Evolutionary conservation across 2,888 invertebrate genomes (phyloP).

Genomic region (Julus scanicus): DNA sequence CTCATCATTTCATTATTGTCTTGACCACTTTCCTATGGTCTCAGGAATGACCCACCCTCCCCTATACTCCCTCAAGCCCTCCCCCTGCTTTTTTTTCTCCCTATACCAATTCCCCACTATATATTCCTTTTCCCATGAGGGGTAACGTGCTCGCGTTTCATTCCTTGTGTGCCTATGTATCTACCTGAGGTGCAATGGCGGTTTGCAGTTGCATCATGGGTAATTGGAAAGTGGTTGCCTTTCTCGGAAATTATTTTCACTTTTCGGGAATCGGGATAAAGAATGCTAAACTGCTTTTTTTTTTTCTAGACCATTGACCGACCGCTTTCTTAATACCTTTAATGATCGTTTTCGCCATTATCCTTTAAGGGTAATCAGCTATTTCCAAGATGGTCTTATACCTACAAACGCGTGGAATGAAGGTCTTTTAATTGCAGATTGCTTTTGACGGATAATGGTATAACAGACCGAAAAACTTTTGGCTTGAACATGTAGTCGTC

Average conservation of each 20-base stretch:
- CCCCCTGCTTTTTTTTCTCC: neutral
- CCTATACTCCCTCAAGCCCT: constrained; percentile 19
- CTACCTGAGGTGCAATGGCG: neutral
- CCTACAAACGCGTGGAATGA: too few relatives aligned
- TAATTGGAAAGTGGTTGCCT: neutral
- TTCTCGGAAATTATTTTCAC: neutral
- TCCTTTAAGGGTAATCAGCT: neutral
- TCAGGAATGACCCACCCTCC: constrained; percentile 27
- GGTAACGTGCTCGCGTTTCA: neutral
- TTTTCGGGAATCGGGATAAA: neutral
- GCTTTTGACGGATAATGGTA: too few relatives aligned
- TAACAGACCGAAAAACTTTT: too few relatives aligned
- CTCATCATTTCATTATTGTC: constrained; percentile 27
- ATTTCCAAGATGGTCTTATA: neutral
- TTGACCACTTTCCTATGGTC: constrained; percentile 24
- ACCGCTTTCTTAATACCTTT: neutral
- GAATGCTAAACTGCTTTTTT: neutral
- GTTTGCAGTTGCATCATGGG: neutral
- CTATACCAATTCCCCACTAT: neutral
- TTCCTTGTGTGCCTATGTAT: neutral
- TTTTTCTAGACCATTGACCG: neutral
- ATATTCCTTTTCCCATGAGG: constrained; percentile 6
- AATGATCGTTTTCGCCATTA: neutral
- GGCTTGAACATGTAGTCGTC: too few relatives aligned
- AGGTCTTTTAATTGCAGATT: too few relatives aligned